Conservation (phyloP, 1,140 invertebrate genomes). For the Zaprionus nigranus region DNA sequence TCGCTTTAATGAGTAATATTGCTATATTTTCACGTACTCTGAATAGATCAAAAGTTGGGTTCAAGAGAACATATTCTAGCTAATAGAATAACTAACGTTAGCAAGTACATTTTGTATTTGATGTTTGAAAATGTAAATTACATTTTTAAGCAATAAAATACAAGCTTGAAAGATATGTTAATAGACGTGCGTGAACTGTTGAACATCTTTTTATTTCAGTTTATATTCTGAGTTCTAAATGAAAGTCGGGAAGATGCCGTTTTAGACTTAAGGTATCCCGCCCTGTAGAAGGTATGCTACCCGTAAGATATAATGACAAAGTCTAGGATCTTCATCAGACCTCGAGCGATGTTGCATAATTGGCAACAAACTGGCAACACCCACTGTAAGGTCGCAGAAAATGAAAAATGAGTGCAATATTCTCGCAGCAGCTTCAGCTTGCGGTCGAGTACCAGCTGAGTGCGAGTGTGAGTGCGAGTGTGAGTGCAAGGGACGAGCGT, state of each 20-base stretch:
- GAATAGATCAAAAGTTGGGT: too few relatives aligned
- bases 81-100: background rate
- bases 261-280: background rate
- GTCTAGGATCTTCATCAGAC: background rate
- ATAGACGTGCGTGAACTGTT: background rate
- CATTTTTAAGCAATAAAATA: background rate
- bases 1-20: too few relatives aligned
- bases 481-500: background rate
- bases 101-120: background rate
- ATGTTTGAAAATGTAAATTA: background rate
- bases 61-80: too few relatives aligned
- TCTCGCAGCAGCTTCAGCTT: background rate
- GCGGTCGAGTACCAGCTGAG: background rate
- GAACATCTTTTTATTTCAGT: background rate
- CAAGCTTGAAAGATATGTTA: background rate
- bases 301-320: background rate
- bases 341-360: background rate
- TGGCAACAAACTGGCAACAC: constrained; percentile 9
- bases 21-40: too few relatives aligned
- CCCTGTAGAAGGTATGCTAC: too few relatives aligned
- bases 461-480: constrained; percentile 1
- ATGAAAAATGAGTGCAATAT: constrained; percentile 35
- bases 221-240: background rate
- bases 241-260: background rate
- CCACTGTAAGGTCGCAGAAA: constrained; percentile 7